Evolutionary conservation across 2,113 vertebrate genomes (phyloP), one percentile per base, ranked within the genome.

Genomic region (Eira barbara): DNA sequence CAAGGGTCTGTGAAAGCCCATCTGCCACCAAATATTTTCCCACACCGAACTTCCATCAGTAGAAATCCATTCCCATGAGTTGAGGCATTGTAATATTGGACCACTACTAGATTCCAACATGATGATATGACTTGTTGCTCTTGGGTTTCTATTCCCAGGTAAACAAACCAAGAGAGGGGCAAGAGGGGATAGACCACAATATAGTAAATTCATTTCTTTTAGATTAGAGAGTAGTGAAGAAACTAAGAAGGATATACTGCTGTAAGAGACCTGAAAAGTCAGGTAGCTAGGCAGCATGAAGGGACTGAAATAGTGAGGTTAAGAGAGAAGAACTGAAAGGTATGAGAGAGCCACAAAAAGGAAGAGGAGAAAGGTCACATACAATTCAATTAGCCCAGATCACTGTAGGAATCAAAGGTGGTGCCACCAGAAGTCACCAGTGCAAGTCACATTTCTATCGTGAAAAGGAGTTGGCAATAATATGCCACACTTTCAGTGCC

Each of bases 171-270:
- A 83, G 42, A 92, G 18, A 21, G 13, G n/a, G 17, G 5, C 9
- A 92, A 89, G 17, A 86, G 11, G 47, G 36, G 17, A 71, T 67
- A 1, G 6, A 71, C 73, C 34, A 95, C 4, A 1, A 97, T 63
- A 31, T 25, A 82, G 61, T n/a, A 17, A 2, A 59, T 55, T 82
- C 89, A n/a, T 34, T 83, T 95, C 73, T 96, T 97, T 95, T 89
- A 94, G 20, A 79, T 67, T 31, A 87, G 39, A 47, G 17, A 79
- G 3, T 52, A 93, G 21, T 52, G 21, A 96, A 74, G 8, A 45
- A 93, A 85, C 82, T 81, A 67, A 82, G 65, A 57, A 81, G 6
- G 45, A 36, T 1, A 55, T 57, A 52, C 17, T 71, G 15, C 76
- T n/a, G 4, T 49, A 80, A 81, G 47, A 92, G 52, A 9, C 8